Conservation (phyloP, 2,888 invertebrate genomes). For the Stenurella melanura region DNA sequence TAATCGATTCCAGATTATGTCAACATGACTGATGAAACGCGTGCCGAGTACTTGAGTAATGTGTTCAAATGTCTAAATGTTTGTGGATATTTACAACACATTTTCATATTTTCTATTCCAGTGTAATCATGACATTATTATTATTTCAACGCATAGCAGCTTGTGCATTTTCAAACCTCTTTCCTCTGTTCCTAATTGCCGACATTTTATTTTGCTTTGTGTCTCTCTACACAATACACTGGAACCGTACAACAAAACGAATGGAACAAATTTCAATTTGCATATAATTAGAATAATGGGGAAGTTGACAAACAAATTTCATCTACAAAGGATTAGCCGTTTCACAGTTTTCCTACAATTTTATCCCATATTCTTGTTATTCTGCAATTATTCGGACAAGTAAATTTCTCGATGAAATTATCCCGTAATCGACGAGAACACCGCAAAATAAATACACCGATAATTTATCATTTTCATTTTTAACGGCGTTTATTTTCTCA, state of each 20-base stretch:
- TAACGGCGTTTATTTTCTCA: conserved; percentile 15
- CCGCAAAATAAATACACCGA: conserved; percentile 13
- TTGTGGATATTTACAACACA: no score
- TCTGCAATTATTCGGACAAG: neutral
- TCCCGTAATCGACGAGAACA: conserved; percentile 10
- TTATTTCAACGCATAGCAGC: neutral
- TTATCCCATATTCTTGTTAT: neutral
- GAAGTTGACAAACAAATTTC: conserved; percentile 21
- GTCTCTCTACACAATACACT: neutral
- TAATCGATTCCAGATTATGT: no score
- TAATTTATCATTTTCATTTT: conserved; percentile 28
- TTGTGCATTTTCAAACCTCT: neutral
- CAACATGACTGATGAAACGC: no score
- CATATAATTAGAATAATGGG: conserved; percentile 28
- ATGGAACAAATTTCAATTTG: conserved; percentile 22
- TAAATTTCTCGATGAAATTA: conserved; percentile 25
- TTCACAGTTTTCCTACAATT: conserved; percentile 1
- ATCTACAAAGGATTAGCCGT: conserved; percentile 8
- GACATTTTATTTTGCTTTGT: neutral
- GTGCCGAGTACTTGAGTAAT: no score
- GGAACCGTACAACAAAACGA: conserved; percentile 1
- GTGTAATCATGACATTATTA: no score
- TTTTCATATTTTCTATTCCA: no score
- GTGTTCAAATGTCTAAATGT: no score
- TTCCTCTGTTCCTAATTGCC: neutral